These are phyloP conservation scores for Ochropacha duplaris DNA, from an alignment of 2,888 invertebrate species.

Conservation along the genomic window DNA sequence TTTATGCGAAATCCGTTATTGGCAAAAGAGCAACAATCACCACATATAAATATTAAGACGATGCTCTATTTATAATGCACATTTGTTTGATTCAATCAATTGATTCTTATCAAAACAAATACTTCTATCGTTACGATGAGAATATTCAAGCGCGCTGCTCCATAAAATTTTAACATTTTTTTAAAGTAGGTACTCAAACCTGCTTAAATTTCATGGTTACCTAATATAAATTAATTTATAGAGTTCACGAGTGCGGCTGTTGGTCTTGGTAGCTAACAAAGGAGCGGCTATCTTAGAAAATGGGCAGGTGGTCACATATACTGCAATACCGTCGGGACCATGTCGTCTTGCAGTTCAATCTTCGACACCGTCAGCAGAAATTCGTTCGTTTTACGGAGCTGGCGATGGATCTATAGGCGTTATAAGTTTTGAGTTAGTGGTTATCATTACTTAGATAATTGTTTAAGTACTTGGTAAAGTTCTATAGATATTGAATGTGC, in stretches of 20 bases:
- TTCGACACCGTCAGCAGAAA: conserved; percentile 63
- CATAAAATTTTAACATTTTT: too few species aligned
- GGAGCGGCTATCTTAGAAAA: conserved; percentile 89
- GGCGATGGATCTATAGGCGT: conserved; percentile 95
- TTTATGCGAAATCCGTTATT: too few species aligned
- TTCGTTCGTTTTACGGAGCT: conserved; percentile 91
- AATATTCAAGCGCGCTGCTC: too few species aligned
- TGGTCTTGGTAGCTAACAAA: conserved; percentile 92
- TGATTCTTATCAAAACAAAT: too few species aligned
- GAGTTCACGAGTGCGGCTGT: conserved; percentile 85
- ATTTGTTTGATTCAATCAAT: too few species aligned
- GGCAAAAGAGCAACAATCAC: too few species aligned
- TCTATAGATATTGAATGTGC: not conserved
- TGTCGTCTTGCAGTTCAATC: conserved; percentile 61
- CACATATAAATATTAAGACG: too few species aligned
- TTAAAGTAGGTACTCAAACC: not conserved
- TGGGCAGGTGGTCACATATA: conserved; percentile 81
- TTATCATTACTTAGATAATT: not conserved
- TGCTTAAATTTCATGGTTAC: not conserved
- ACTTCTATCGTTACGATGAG: too few species aligned
- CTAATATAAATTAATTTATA: conserved; percentile 44
- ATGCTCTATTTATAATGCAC: too few species aligned
- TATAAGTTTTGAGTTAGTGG: conserved; percentile 80
- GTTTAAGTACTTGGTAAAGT: too few species aligned
- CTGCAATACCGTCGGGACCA: conserved; percentile 59